Evolutionary conservation across 1,140 invertebrate species (phyloP).

Genomic region (Temnothorax nylanderi): DNA sequence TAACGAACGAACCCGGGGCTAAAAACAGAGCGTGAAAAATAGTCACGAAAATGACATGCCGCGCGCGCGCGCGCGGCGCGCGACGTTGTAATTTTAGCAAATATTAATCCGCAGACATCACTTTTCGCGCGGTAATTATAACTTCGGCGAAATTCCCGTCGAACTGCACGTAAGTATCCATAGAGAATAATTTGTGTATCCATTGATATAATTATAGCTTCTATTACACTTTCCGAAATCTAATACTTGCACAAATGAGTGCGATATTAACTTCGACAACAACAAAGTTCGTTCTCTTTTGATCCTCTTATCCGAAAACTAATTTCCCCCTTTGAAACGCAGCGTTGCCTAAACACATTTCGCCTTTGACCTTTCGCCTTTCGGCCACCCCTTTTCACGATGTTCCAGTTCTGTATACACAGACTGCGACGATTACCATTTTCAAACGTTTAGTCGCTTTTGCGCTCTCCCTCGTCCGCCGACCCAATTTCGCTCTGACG

Average conservation of each 20-base stretch:
- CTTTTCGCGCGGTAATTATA: slow-evolving; percentile 18
- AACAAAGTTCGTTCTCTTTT: slow-evolving; percentile 50
- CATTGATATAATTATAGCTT: not conserved
- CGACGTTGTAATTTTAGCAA: slow-evolving; percentile 18
- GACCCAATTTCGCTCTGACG: slow-evolving; percentile 55
- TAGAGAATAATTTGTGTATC: not conserved
- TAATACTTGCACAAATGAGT: slow-evolving; percentile 45
- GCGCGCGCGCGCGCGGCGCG: not conserved
- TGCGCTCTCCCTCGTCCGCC: slow-evolving; percentile 17
- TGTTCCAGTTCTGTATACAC: slow-evolving; percentile 19
- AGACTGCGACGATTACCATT: slow-evolving; percentile 57
- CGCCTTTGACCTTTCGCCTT: slow-evolving; percentile 58
- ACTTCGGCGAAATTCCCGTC: not conserved
- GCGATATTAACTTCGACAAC: slow-evolving; percentile 61
- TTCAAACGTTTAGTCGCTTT: slow-evolving; percentile 55
- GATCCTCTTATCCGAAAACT: slow-evolving; percentile 65
- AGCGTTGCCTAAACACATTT: slow-evolving; percentile 59
- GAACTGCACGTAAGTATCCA: not conserved
- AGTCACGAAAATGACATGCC: slow-evolving; percentile 20
- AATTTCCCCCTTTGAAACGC: slow-evolving; percentile 64
- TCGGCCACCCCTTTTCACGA: slow-evolving; percentile 6
- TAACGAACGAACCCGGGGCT: slow-evolving; percentile 61
- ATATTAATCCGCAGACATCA: slow-evolving; percentile 48
- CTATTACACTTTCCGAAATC: slow-evolving; percentile 2
- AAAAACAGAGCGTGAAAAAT: slow-evolving; percentile 23